Percentiles rank a stretch among this genome's conserved stretches.
Conservation (phyloP, 2,797 vertebrate species). For the Semaprochilodus insignis region DNA sequence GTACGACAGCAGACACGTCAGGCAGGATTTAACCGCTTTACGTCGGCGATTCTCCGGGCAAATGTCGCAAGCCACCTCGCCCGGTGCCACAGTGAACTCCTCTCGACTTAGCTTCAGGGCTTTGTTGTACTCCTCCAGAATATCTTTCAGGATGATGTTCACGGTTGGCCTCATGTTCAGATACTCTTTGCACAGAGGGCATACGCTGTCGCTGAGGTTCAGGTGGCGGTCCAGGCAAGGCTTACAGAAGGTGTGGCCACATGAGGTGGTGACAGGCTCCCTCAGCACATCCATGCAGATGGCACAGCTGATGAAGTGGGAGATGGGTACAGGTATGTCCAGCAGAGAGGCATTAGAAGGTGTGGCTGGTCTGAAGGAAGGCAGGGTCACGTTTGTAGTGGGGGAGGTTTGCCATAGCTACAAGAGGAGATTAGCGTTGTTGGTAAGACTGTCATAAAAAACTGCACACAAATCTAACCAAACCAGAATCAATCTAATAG, state of each 20-base stretch:
- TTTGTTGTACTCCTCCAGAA: constrained; percentile 44
- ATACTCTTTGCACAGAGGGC: constrained; percentile 65
- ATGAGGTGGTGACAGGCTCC: constrained; percentile 68
- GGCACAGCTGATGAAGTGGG: constrained; percentile 60
- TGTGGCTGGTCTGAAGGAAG: neutral
- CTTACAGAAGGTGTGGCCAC: constrained; percentile 75
- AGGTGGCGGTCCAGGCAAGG: constrained; percentile 26
- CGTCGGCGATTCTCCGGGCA: constrained; percentile 55
- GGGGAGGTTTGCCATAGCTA: neutral
- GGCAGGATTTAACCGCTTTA: constrained; percentile 73
- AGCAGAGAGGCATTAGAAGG: neutral
- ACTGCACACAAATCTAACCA: no score
- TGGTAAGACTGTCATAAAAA: no score
- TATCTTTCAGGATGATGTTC: constrained; percentile 60
- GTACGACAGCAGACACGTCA: constrained; percentile 72
- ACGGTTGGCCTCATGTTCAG: neutral
- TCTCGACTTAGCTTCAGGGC: neutral
- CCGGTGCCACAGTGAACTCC: neutral
- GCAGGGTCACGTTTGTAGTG: neutral
- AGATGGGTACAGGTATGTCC: neutral
- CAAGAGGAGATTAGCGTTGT: neutral
- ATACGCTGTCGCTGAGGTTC: accelerated
- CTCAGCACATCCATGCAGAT: constrained; percentile 65
- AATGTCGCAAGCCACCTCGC: constrained; percentile 69
- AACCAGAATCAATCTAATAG: no score